Evolutionary conservation across 2,113 vertebrate species (phyloP).

Genomic region (Sturnira hondurensis): DNA sequence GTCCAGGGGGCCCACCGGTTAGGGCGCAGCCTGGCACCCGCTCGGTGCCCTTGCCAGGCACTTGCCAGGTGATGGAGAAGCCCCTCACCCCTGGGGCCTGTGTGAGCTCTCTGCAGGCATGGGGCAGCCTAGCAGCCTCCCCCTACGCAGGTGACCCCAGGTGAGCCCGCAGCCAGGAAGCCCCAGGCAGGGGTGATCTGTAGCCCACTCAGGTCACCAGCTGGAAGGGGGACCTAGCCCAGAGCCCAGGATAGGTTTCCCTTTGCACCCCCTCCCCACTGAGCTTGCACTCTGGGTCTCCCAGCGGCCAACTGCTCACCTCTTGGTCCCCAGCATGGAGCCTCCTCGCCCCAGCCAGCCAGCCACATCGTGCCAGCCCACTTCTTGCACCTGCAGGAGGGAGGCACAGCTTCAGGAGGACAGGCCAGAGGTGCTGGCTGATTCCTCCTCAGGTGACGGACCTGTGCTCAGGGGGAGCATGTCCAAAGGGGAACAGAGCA

Average conservation of each 20-base stretch:
- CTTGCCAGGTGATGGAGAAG: neutral
- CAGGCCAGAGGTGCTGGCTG: rapidly evolving
- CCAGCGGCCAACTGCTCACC: slow-evolving; percentile 77
- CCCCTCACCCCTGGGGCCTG: neutral
- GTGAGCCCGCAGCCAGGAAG: rapidly evolving
- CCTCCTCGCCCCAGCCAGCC: slow-evolving; percentile 96
- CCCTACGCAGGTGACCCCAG: neutral
- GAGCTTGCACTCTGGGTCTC: rapidly evolving
- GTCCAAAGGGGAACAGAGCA: rapidly evolving
- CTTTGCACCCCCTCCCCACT: rapidly evolving
- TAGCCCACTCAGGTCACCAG: too few relatives aligned
- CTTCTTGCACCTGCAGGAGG: slow-evolving; percentile 85
- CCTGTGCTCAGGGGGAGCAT: neutral
- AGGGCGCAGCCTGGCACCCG: neutral
- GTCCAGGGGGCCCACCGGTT: rapidly evolving
- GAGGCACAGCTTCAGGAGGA: rapidly evolving
- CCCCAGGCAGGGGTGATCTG: neutral
- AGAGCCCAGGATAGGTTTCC: rapidly evolving
- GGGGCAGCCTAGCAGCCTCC: rapidly evolving
- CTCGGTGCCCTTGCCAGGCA: neutral
- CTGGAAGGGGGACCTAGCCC: too few relatives aligned
- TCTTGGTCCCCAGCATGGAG: slow-evolving; percentile 94
- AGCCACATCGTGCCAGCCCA: slow-evolving; percentile 90
- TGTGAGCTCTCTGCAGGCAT: neutral
- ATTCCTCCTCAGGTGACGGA: neutral